Conservation (phyloP, 30 jellyfish, hydroid and myxozoan species). For the Aurelia coerulea region DNA sequence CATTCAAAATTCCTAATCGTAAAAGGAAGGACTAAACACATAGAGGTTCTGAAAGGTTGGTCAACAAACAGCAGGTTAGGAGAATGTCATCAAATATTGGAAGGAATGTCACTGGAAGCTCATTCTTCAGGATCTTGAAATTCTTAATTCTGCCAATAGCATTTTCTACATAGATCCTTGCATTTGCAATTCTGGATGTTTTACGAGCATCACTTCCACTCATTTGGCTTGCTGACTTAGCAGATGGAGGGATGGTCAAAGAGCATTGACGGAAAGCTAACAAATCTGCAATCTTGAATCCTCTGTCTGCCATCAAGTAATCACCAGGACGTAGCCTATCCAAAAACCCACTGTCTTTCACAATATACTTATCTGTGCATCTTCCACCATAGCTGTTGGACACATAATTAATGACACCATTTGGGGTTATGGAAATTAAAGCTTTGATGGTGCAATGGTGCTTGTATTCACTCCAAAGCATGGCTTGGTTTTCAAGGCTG, state of each 20-base stretch:
- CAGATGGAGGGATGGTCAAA: background rate
- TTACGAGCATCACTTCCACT: background rate
- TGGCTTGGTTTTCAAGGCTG: slow-evolving; percentile 12
- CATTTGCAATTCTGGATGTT: background rate
- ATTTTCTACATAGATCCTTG: slow-evolving; percentile 43
- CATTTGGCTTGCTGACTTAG: background rate
- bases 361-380: slow-evolving; percentile 16
- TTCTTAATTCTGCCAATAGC: slow-evolving; percentile 31
- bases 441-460: background rate
- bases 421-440: slow-evolving; percentile 10
- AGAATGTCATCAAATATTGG: too few relatives aligned
- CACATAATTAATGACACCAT: slow-evolving; percentile 2
- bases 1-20: too few relatives aligned
- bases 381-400: slow-evolving; percentile 31
- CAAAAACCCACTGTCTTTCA: slow-evolving; percentile 13
- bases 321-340: slow-evolving; percentile 13
- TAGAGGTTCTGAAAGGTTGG: too few relatives aligned
- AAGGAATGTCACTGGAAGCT: too few relatives aligned
- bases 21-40: too few relatives aligned
- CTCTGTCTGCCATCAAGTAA: slow-evolving; percentile 37
- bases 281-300: background rate
- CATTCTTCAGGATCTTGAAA: too few relatives aligned
- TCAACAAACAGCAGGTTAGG: too few relatives aligned
- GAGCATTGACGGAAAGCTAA: background rate
- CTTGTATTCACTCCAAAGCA: background rate